Conservation (phyloP, 2,113 vertebrate species). For the Antechinus stuartii region DNA sequence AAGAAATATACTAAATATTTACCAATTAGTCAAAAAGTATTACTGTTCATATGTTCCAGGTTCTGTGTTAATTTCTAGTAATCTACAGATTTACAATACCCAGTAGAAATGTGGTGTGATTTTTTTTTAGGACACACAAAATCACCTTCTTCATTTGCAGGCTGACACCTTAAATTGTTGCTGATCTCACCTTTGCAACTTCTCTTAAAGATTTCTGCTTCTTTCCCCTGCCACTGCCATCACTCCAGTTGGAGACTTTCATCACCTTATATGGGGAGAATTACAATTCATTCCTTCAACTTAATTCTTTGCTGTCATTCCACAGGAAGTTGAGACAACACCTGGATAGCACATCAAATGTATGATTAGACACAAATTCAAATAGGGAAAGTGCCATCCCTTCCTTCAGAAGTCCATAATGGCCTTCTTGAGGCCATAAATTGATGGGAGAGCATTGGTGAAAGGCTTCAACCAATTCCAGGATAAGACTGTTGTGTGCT, state of each 20-base stretch:
- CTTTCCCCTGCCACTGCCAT: too few relatives aligned
- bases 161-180: background rate
- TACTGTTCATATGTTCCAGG: background rate
- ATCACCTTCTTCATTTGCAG: background rate
- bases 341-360: background rate
- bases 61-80: background rate
- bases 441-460: background rate
- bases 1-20: slow-evolving; percentile 45
- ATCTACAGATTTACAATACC: background rate
- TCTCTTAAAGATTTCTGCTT: too few relatives aligned
- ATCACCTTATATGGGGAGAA: background rate
- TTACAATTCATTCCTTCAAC: background rate
- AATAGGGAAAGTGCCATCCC: background rate
- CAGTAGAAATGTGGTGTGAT: background rate
- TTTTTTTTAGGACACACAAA: background rate
- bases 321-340: background rate
- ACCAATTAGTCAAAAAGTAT: background rate
- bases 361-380: background rate
- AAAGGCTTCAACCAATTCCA: background rate
- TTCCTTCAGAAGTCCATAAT: background rate
- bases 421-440: background rate
- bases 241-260: background rate
- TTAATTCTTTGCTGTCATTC: background rate
- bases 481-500: background rate
- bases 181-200: too few relatives aligned